Conservation (phyloP, 2,113 vertebrate species). For the Trochalopteron elliotii region DNA sequence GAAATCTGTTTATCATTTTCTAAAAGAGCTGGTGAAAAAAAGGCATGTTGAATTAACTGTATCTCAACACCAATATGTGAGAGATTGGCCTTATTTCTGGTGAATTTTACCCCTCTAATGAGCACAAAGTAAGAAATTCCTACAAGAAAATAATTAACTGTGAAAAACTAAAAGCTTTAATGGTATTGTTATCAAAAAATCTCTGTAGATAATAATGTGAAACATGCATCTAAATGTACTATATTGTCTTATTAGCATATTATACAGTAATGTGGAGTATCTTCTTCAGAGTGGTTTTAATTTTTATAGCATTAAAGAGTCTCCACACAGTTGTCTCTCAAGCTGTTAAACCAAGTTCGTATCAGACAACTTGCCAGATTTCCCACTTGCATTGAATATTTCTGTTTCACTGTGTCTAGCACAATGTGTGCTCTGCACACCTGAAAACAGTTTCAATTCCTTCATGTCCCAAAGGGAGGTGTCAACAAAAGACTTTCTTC, state of each 20-base stretch:
- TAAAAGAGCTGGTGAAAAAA: background rate
- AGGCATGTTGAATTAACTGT: background rate
- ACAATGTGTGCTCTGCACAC: background rate
- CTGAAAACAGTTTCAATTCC: background rate
- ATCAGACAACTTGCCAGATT: background rate
- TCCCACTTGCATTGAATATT: background rate
- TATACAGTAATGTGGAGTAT: background rate
- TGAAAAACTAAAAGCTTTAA: background rate
- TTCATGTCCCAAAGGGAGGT: background rate
- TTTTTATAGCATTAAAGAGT: background rate
- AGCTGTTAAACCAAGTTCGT: background rate
- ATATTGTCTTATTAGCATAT: background rate
- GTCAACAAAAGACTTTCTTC: background rate
- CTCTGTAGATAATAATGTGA: background rate
- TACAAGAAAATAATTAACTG: background rate
- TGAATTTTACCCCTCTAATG: background rate
- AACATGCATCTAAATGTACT: background rate
- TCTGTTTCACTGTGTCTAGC: background rate
- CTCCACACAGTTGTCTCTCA: background rate
- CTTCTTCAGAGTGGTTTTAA: background rate
- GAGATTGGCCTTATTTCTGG: background rate
- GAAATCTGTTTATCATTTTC: background rate
- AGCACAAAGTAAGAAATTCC: background rate
- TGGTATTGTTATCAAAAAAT: background rate
- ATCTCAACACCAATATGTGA: background rate